A percentile compares a stretch with the other conserved stretches of the same genome.
These are phyloP conservation scores for Merodon equestris DNA, from an alignment of 2,888 invertebrate species.

Conservation along the genomic window DNA sequence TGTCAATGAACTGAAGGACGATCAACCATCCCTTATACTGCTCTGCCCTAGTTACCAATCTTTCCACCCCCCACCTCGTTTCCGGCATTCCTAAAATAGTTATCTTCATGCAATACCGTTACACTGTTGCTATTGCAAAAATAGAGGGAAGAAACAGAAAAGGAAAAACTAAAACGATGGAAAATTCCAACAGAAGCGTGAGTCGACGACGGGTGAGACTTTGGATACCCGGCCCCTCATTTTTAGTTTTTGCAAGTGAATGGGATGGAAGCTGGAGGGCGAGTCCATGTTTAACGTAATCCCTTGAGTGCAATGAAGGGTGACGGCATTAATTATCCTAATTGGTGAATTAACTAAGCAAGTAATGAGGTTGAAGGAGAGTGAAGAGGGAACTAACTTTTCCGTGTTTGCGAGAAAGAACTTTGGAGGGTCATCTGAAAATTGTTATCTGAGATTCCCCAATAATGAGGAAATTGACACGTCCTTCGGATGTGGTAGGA, in stretches of 20 bases:
- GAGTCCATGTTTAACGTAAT: conserved; percentile 31
- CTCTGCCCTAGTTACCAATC: conserved; percentile 17
- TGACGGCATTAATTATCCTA: conserved; percentile 27
- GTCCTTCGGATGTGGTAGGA: too few relatives aligned
- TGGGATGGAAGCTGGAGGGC: conserved; percentile 7
- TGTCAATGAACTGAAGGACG: conserved; percentile 31
- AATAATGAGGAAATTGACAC: neutral
- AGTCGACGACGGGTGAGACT: conserved; percentile 4
- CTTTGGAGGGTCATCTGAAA: neutral
- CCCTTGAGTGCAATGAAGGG: conserved; percentile 20
- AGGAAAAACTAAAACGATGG: conserved; percentile 4
- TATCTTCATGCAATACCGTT: conserved; percentile 2
- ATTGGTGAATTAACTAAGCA: conserved; percentile 12
- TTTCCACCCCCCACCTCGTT: neutral
- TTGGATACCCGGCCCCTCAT: neutral
- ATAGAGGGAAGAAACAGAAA: neutral
- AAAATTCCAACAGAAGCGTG: conserved; percentile 9
- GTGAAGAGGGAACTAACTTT: too few relatives aligned
- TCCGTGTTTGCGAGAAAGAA: too few relatives aligned
- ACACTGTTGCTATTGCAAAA: conserved; percentile 1
- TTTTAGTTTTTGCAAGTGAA: conserved; percentile 11
- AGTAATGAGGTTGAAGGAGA: conserved; percentile 16
- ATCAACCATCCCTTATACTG: conserved; percentile 9
- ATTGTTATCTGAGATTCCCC: neutral
- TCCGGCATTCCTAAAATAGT: neutral